Percentiles rank a stretch among this genome's conserved stretches.
These are phyloP conservation scores for Phoebastria nigripes DNA, from an alignment of 2,797 vertebrate species.

Conservation along the genomic window DNA sequence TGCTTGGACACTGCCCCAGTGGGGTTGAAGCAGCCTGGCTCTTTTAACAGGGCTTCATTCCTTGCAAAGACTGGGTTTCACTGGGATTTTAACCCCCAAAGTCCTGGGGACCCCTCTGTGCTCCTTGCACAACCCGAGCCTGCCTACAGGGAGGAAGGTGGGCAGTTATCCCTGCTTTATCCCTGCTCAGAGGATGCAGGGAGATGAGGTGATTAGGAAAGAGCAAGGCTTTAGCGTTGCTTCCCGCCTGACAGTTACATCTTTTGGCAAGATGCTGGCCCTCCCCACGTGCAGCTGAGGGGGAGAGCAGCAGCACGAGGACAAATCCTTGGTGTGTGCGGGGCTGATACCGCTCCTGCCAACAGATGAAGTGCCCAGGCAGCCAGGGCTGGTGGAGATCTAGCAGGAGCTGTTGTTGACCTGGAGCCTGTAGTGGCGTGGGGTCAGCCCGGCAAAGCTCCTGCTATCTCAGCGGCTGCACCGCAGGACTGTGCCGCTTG, in stretches of 20 bases:
- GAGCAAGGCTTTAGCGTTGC: neutral
- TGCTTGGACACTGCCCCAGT: neutral
- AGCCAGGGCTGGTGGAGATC: neutral
- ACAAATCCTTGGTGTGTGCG: neutral
- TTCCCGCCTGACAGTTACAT: neutral
- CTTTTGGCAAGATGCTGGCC: neutral
- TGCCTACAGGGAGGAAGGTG: neutral
- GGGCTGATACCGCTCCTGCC: neutral
- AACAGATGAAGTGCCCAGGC: neutral
- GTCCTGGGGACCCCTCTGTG: neutral
- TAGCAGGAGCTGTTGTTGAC: neutral
- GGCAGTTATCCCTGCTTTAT: neutral
- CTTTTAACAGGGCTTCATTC: neutral
- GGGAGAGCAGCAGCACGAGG: neutral
- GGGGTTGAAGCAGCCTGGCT: neutral
- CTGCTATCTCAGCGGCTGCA: neutral
- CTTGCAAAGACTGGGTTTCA: neutral
- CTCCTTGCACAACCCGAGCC: accelerated
- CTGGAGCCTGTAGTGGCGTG: accelerated
- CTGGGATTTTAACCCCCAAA: neutral
- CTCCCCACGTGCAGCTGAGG: neutral
- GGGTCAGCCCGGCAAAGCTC: neutral
- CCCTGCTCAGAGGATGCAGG: neutral
- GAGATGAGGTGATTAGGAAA: neutral
- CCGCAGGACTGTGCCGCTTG: neutral